phyloP scores from a whole-genome alignment of 2,113 vertebrate genomes.

The Oenanthe oenanthe region DNA sequence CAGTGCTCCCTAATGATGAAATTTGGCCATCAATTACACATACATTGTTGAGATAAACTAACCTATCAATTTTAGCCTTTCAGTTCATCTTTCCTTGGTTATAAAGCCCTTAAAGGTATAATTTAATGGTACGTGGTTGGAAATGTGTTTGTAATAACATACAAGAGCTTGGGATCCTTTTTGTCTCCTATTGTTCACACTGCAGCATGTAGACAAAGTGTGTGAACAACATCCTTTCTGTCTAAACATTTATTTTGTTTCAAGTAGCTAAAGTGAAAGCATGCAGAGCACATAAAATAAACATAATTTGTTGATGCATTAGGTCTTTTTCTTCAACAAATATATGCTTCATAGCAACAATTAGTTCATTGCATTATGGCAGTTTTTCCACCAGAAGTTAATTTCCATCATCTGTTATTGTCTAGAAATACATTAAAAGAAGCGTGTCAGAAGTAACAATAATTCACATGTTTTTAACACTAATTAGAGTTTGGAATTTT shows the following conservation, averaged over 20 bases:
- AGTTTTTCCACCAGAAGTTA: not conserved
- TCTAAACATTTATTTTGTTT: not conserved
- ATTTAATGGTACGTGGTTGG: not conserved
- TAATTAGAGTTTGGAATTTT: not conserved
- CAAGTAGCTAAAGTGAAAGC: not conserved
- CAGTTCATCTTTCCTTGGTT: not conserved
- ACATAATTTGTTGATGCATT: not conserved
- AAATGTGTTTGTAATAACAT: not conserved
- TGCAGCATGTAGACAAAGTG: not conserved
- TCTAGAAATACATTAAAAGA: not conserved
- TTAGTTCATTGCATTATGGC: not conserved
- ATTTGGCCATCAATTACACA: not conserved
- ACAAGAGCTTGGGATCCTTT: not conserved
- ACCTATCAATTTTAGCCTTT: not conserved
- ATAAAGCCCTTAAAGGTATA: not conserved
- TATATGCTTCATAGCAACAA: not conserved
- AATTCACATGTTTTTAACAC: not conserved
- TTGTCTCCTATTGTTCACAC: not conserved
- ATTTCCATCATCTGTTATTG: not conserved
- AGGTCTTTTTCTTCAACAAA: not conserved
- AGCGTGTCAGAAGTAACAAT: not conserved
- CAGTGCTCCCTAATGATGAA: not conserved
- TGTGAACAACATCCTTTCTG: not conserved
- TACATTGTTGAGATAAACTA: not conserved
- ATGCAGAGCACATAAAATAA: not conserved